Evolutionary conservation across 2,888 invertebrate species (phyloP), one percentile per base, ranked within the genome.

Genomic region (Arctia plantaginis): DNA sequence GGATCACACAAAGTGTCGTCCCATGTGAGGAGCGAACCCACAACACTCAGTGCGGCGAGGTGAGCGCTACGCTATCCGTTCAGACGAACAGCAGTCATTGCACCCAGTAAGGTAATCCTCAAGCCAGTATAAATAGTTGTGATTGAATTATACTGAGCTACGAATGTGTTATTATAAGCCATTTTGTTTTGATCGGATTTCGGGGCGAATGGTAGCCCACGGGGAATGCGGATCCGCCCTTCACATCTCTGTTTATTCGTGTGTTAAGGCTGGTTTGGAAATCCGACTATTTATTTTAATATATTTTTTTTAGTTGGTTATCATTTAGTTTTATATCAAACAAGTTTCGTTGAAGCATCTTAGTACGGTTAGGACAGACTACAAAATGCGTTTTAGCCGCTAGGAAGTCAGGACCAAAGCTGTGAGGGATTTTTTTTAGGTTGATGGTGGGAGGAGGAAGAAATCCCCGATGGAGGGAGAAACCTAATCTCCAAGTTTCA

Each of bases 161-260:
- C 47, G 64, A 33, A 35, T 35, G 35, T 51, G 47, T 71, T 64
- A 65, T 69, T 65, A 55, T 69, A 66, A 69, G 66, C 55, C 69
- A 73, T 73, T 73, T 64, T 69, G 47, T 27, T 72, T 51, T 15
- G 41, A 73, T 73, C 51, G 20, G 73, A 69, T 69, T 73, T 69
- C 20, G 69, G 20, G 20, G 51, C 41, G 30, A 70, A 59, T 65
- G 47, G 47, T 18, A 47, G 10, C 70, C 30, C 62, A 30, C 27
- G 70, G 70, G 70, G 44, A 30, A 65, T 65, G 20, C 47, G 35
- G 35, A 35, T 30, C 35, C 59, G 41, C 62, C 27, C 62, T 27
- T 41, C 20, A n/a, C 39, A 59, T 70, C 35, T 27, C 47, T 30
- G 65, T 65, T 47, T 44, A 64, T 35, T 30, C 44, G 65, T 66